Conservation (phyloP, 2,113 vertebrate genomes). For the Nothocercus nigrocapillus region DNA sequence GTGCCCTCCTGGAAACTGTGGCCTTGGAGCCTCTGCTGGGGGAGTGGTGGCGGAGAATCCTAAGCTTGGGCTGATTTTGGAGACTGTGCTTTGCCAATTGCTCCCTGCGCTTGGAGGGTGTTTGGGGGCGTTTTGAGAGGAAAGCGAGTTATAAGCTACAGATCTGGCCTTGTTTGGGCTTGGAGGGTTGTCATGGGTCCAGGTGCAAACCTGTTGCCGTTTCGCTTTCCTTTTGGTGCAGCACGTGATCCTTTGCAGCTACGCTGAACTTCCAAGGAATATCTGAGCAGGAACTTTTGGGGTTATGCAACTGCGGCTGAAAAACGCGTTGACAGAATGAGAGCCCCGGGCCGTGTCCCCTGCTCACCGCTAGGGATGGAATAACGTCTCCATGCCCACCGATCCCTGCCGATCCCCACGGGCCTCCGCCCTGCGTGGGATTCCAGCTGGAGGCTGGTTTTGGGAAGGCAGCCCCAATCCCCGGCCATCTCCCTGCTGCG, state of each 20-base stretch:
- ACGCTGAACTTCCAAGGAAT: not conserved
- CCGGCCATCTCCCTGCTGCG: rapidly evolving
- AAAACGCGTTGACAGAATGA: not conserved
- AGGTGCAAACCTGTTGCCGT: not conserved
- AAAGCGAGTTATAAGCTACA: not conserved
- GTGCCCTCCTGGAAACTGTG: not conserved
- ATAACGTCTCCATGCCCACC: rapidly evolving
- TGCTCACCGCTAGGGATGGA: not conserved
- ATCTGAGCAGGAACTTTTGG: not conserved
- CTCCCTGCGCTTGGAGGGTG: rapidly evolving
- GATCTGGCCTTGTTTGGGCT: not conserved
- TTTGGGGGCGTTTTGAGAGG: rapidly evolving
- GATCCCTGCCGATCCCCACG: not conserved
- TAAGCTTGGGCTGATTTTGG: not conserved
- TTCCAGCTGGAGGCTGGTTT: not conserved
- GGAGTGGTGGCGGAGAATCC: rapidly evolving
- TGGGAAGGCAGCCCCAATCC: not conserved
- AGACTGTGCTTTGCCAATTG: too few relatives aligned
- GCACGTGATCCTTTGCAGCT: rapidly evolving
- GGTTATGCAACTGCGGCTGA: not conserved
- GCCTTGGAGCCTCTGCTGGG: not conserved
- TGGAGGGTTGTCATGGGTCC: not conserved
- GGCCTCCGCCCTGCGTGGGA: rapidly evolving
- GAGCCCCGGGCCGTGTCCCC: not conserved
- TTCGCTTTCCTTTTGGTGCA: not conserved